Evolutionary conservation across 30 jellyfish, hydroid and myxozoan species (phyloP).

Genomic region (Cassiopea andromeda): DNA sequence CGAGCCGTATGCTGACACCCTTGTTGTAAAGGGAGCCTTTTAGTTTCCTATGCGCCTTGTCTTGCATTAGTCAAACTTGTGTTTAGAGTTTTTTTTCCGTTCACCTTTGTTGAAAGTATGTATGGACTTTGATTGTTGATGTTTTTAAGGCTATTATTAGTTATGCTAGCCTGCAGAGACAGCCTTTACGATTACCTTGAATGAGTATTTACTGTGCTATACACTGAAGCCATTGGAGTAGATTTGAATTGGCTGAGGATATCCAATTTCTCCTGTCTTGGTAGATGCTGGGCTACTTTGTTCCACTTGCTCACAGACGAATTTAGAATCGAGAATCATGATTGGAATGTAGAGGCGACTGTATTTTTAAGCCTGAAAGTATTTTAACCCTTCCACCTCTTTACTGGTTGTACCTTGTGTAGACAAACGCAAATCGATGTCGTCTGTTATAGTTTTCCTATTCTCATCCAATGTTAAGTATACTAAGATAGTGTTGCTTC

Average conservation of each 20-base stretch:
- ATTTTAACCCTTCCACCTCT: not conserved
- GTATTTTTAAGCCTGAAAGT: not conserved
- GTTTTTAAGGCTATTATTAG: not conserved
- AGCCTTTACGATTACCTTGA: slow-evolving; percentile 3
- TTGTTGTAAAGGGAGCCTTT: too few relatives aligned
- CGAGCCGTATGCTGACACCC: too few relatives aligned
- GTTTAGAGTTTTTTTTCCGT: too few relatives aligned
- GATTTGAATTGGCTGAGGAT: slow-evolving; percentile 4
- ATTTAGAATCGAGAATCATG: slow-evolving; percentile 7
- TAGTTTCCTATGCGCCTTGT: too few relatives aligned
- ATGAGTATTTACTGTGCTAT: slow-evolving; percentile 1
- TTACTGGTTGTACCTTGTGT: not conserved
- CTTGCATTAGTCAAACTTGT: too few relatives aligned
- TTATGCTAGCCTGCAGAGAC: not conserved
- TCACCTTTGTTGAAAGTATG: too few relatives aligned
- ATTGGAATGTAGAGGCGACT: slow-evolving; percentile 21
- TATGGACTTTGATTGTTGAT: too few relatives aligned
- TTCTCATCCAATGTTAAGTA: not conserved
- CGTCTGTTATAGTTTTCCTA: not conserved
- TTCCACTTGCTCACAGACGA: not conserved
- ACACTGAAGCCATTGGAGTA: slow-evolving; percentile 8
- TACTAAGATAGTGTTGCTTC: not conserved
- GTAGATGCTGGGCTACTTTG: slow-evolving; percentile 34
- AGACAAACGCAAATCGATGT: not conserved
- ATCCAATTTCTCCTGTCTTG: slow-evolving; percentile 44